Evolutionary conservation across 1,140 invertebrate genomes (phyloP), one percentile per base, ranked within the genome.

Genomic region (Eriocheir sinensis): DNA sequence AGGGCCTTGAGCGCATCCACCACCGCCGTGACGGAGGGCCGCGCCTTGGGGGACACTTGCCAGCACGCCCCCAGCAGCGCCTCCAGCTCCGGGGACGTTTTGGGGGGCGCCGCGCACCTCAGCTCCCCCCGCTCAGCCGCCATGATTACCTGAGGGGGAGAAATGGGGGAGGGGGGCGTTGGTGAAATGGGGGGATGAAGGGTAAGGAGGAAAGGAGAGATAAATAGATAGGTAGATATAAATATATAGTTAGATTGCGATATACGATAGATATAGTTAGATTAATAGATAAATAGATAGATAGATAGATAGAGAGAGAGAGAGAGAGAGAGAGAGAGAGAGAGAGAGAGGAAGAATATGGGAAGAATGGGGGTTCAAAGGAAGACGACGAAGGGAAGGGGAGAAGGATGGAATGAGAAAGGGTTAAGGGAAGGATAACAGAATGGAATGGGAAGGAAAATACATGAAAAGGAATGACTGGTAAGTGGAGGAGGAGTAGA

Each of bases 1-100:
- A 94, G 79, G 38, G 89, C 30, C 83, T 85, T 94, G 21, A 94
- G 90, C 0, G 89, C 60, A 27, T 91, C 94, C 79, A 94, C 94
- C 41, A 94, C 89, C 32, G 89, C 32, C n/a, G 85, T 48, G 34
- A 94, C 92, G 81, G 89, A 81, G n/a, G 94, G 94, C 0, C 94
- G 41, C 27, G 53, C 90, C 38, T 94, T 94, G 1, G 94, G 89
- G 6, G 94, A 94, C 15, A 91, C 38, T 32, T 91, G 89, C 94
- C 94, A 94, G 41, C 94, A 94, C 44, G 72, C 83, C 38, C 30
- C 27, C 4, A 94, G 94, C 12, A 94, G 90, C 21, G 41, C 85
- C 34, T 86, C 94, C 6, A 94, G 48, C 9, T 94, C 89, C 0
- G 81, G 36, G 40, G 94, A 89, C 15, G 90, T 94, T 53, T 90